Evolutionary conservation across 2,113 vertebrate species (phyloP).

Genomic region (Dolichotis patagonum): DNA sequence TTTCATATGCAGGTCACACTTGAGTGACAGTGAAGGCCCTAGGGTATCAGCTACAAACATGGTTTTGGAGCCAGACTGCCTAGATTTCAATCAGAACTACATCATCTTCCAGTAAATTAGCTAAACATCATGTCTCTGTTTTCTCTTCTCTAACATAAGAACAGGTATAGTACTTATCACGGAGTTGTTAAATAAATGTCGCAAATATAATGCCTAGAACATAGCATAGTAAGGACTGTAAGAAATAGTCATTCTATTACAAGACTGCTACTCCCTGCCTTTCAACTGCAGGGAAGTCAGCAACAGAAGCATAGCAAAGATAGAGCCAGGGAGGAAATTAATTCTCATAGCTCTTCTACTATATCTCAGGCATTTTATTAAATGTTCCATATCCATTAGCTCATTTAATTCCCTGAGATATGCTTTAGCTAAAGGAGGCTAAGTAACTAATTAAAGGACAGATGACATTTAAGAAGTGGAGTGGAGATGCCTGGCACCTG

Average conservation of each 20-base stretch:
- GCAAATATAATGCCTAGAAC: not conserved
- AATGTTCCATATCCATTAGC: not conserved
- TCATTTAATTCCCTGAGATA: conserved; percentile 23
- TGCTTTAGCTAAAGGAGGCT: not conserved
- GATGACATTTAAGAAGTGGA: not conserved
- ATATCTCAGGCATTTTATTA: conserved; percentile 38
- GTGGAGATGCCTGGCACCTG: not conserved
- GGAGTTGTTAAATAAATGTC: not conserved
- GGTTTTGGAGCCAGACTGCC: not conserved
- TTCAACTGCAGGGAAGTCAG: not conserved
- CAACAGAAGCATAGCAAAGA: not conserved
- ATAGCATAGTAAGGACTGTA: not conserved
- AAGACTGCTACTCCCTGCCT: not conserved
- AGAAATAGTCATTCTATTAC: not conserved
- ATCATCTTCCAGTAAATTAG: not conserved
- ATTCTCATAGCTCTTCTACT: not conserved
- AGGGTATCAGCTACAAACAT: not conserved
- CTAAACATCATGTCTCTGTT: not conserved
- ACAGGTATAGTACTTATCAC: not conserved
- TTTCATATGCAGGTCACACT: too few species aligned
- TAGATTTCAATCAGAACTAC: not conserved
- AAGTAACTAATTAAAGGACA: conserved; percentile 6
- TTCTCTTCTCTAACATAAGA: not conserved
- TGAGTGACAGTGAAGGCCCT: not conserved
- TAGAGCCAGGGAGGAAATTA: not conserved